Percentiles rank a stretch among this genome's conserved stretches.
phyloP scores from a whole-genome alignment of 2,888 invertebrate species.

The Lepidonotus clava region DNA sequence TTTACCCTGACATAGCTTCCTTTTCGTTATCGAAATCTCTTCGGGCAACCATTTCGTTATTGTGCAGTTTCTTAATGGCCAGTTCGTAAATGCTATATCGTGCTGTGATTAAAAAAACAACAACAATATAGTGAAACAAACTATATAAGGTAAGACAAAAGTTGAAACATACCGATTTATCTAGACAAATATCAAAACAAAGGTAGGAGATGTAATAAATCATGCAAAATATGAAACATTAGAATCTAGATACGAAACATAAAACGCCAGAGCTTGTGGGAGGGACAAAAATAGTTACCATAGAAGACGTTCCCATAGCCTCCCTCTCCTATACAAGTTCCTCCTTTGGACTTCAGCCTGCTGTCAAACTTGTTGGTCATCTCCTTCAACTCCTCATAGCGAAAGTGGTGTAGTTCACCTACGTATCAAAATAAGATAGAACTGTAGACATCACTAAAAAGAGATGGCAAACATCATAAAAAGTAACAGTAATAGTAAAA shows the following conservation, averaged over 20 bases:
- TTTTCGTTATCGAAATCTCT: neutral
- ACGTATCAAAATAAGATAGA: too few species aligned
- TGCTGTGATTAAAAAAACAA: neutral
- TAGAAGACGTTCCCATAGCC: constrained; percentile 35
- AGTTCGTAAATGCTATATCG: neutral
- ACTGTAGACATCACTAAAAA: too few species aligned
- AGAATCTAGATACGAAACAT: too few species aligned
- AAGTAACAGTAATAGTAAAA: too few species aligned
- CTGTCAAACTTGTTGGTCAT: neutral
- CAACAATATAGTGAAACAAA: neutral
- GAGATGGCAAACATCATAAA: too few species aligned
- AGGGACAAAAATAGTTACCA: too few species aligned
- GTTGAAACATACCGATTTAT: too few species aligned
- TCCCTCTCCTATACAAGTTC: neutral
- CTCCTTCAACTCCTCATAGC: neutral
- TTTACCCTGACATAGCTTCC: constrained; percentile 11
- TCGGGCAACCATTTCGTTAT: neutral
- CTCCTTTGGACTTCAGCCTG: constrained; percentile 4
- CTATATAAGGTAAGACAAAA: too few species aligned
- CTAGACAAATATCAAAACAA: too few species aligned
- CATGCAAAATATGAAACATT: too few species aligned
- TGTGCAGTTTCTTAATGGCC: neutral
- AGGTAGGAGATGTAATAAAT: too few species aligned
- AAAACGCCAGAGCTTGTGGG: too few species aligned
- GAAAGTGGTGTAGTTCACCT: neutral